These are phyloP conservation scores for Caenorhabditis uteleia DNA, from an alignment of 2,888 invertebrate species.

Conservation along the genomic window DNA sequence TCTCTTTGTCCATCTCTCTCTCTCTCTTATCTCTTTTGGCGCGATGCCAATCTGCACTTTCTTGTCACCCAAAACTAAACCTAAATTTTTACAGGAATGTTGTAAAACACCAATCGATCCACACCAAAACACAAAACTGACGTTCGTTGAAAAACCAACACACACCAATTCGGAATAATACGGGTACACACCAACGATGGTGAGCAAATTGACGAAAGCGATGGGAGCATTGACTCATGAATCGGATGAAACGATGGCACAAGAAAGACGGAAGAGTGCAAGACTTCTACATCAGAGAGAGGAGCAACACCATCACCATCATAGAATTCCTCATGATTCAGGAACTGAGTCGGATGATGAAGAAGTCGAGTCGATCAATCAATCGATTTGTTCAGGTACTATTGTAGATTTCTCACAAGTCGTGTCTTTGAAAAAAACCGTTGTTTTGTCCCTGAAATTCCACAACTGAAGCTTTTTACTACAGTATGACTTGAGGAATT, in stretches of 20 bases:
- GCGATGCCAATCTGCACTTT: no score
- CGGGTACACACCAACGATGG: conserved; percentile 11
- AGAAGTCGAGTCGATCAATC: conserved; percentile 25
- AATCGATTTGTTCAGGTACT: no score
- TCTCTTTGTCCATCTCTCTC: no score
- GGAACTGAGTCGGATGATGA: conserved; percentile 57
- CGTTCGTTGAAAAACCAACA: neutral
- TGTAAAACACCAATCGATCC: neutral
- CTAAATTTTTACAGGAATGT: neutral
- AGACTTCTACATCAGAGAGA: conserved; percentile 19
- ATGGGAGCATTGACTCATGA: conserved; percentile 34
- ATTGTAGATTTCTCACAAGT: no score
- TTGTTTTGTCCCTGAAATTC: no score
- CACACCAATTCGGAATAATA: neutral
- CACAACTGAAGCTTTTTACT: no score
- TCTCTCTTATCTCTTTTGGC: no score
- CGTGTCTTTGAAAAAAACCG: no score
- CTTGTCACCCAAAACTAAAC: neutral
- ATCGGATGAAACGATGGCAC: conserved; percentile 18
- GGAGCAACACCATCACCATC: neutral
- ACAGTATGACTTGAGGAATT: no score
- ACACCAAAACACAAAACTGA: neutral
- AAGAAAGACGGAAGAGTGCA: conserved; percentile 33
- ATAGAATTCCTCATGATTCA: conserved; percentile 43
- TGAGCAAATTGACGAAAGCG: conserved; percentile 33